Conservation (phyloP, 1,140 invertebrate genomes). For the Dolichoris vasculosae region DNA sequence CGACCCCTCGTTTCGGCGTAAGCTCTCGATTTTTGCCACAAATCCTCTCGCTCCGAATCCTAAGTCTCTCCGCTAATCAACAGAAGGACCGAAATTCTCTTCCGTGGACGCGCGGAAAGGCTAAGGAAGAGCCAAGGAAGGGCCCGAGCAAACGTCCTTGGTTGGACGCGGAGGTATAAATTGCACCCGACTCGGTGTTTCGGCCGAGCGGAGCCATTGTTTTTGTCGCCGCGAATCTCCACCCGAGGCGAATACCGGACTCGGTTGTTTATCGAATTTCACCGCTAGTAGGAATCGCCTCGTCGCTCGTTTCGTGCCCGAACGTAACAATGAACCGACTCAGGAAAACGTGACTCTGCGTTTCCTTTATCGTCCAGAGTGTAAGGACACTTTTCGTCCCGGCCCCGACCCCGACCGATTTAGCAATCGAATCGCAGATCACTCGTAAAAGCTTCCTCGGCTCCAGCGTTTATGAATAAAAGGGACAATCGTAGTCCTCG, state of each 20-base stretch:
- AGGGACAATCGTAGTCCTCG: too few species aligned
- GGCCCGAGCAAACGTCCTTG: background rate
- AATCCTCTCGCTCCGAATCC: background rate
- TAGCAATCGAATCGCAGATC: background rate
- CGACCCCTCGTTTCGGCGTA: background rate
- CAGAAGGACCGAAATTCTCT: background rate
- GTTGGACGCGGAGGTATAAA: background rate
- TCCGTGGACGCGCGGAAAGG: too few species aligned
- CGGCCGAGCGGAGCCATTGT: background rate
- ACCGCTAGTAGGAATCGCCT: too few species aligned
- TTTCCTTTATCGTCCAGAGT: background rate
- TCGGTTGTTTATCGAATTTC: background rate
- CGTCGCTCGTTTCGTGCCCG: background rate
- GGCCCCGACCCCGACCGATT: background rate
- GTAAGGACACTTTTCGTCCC: background rate
- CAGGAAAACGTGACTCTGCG: background rate
- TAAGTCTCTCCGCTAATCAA: background rate
- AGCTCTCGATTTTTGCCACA: background rate
- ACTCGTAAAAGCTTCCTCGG: background rate
- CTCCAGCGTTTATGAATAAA: background rate
- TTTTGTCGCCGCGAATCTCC: background rate
- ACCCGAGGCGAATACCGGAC: too few species aligned
- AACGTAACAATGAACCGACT: background rate
- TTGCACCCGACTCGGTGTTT: background rate
- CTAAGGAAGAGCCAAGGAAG: too few species aligned